Conservation (phyloP, 2,888 invertebrate genomes). For the Eupeodes luniger region DNA sequence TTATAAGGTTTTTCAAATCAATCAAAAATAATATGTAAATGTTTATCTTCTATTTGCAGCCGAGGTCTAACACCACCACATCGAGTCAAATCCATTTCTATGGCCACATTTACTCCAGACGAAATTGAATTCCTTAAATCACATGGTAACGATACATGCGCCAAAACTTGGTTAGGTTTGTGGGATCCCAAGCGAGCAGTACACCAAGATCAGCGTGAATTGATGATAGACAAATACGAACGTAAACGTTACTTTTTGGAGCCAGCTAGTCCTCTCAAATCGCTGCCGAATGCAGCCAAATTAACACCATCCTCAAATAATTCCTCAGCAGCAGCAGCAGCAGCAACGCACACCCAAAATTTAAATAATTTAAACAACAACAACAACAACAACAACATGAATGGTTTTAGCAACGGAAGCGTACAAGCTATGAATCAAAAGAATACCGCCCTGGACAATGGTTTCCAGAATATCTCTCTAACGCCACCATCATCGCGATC, state of each 20-base stretch:
- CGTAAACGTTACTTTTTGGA: constrained; percentile 88
- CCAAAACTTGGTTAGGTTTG: constrained; percentile 95
- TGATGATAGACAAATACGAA: constrained; percentile 98
- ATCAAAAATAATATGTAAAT: background rate
- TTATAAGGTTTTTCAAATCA: background rate
- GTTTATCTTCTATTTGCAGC: constrained; percentile 87
- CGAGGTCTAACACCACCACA: constrained; percentile 99
- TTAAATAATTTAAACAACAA: constrained; percentile 51
- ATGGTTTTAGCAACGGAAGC: constrained; percentile 62
- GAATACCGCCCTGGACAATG: constrained; percentile 78
- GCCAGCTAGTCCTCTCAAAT: constrained; percentile 84
- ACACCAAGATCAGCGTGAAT: constrained; percentile 95
- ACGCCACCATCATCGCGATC: constrained; percentile 83
- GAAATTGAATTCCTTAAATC: constrained; percentile 96
- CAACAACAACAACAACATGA: background rate
- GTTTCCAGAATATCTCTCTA: constrained; percentile 81
- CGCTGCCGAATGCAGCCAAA: constrained; percentile 82
- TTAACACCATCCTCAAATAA: constrained; percentile 78
- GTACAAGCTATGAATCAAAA: constrained; percentile 75
- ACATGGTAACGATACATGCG: constrained; percentile 97
- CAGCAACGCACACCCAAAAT: constrained; percentile 60
- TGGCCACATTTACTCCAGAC: constrained; percentile 98
- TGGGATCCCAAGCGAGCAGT: constrained; percentile 93
- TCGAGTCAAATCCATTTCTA: constrained; percentile 98
- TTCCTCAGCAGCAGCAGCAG: constrained; percentile 26